These are phyloP conservation scores for Cantharis rufa DNA, from an alignment of 2,888 invertebrate species.

Conservation along the genomic window DNA sequence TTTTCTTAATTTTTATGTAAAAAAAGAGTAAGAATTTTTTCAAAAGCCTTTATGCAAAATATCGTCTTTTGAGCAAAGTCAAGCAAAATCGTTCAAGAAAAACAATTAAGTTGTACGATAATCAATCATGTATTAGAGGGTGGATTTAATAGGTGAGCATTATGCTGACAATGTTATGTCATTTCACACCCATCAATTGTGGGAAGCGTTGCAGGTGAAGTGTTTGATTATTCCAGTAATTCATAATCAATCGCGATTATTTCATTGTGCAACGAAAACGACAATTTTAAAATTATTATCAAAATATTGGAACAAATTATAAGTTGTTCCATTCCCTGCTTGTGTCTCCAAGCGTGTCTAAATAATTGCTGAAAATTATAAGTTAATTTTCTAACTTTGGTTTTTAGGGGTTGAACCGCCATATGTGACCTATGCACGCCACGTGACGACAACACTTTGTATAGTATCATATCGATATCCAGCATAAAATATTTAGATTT, in stretches of 20 bases:
- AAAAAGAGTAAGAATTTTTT: not conserved
- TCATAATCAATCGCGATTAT: not conserved
- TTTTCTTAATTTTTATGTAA: not conserved
- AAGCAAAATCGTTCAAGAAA: not conserved
- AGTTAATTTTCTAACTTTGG: conserved; percentile 27
- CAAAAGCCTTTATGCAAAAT: not conserved
- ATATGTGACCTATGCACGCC: conserved; percentile 33
- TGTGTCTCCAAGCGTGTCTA: conserved; percentile 8
- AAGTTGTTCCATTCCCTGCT: not conserved
- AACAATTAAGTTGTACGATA: conserved; percentile 11
- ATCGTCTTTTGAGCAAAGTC: not conserved
- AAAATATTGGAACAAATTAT: not conserved
- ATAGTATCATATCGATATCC: conserved; percentile 13
- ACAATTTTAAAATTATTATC: not conserved
- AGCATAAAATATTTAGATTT: conserved; percentile 25
- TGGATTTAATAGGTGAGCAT: conserved; percentile 25
- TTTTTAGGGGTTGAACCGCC: conserved; percentile 21
- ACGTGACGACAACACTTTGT: conserved; percentile 17
- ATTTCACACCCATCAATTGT: conserved; percentile 28
- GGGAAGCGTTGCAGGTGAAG: conserved; percentile 20
- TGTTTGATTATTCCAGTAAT: conserved; percentile 6
- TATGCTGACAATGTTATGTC: conserved; percentile 24
- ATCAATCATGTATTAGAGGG: conserved; percentile 29
- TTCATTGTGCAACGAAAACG: not conserved
- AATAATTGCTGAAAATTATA: conserved; percentile 29